Evolutionary conservation across 2,113 vertebrate genomes (phyloP).

Genomic region (Tachuris rubrigastra): DNA sequence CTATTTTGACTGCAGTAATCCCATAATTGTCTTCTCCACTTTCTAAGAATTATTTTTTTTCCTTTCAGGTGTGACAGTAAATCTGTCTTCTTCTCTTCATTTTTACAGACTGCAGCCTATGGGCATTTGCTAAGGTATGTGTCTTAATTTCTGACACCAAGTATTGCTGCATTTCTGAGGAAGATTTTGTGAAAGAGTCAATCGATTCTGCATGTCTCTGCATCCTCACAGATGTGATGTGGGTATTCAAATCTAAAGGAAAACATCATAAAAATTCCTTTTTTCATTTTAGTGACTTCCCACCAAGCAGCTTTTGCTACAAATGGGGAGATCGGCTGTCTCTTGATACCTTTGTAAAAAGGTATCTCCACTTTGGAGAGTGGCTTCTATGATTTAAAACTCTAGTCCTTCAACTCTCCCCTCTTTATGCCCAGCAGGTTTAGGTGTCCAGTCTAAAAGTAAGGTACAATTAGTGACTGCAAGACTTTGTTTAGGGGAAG

Average conservation of each 20-base stretch:
- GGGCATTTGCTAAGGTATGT: background rate
- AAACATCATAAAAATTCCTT: background rate
- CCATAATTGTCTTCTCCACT: background rate
- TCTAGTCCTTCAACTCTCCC: background rate
- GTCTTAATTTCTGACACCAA: background rate
- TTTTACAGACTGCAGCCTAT: background rate
- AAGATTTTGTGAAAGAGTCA: background rate
- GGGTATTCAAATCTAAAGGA: rapidly evolving
- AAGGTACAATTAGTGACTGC: background rate
- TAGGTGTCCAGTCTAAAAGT: background rate
- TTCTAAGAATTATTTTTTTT: background rate
- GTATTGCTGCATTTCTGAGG: background rate
- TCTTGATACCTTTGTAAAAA: background rate
- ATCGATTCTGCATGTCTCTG: background rate
- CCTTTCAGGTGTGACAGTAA: background rate
- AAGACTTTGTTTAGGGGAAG: background rate
- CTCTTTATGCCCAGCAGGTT: background rate
- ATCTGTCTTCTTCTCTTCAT: background rate
- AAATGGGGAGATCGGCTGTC: rapidly evolving
- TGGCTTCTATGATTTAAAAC: background rate
- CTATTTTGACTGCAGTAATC: background rate
- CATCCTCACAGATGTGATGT: rapidly evolving
- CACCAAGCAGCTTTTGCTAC: background rate
- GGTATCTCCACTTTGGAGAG: background rate
- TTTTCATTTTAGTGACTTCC: background rate